phyloP scores from a whole-genome alignment of 2,888 invertebrate species.

The Hirtodrosophila alboralis region DNA sequence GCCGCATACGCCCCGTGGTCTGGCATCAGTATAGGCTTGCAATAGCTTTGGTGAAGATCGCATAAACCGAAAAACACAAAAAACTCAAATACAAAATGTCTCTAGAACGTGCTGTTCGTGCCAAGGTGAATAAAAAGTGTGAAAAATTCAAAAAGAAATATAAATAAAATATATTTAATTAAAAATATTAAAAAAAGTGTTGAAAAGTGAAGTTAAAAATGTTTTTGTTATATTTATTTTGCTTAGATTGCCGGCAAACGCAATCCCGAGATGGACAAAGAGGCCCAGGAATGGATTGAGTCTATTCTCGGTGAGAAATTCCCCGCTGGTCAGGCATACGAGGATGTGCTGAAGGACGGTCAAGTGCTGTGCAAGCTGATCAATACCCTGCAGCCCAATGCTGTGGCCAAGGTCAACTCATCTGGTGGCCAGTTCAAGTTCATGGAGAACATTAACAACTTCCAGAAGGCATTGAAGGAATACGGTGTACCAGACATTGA shows the following conservation, averaged over 20 bases:
- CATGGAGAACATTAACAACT: conserved; percentile 99
- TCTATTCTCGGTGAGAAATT: conserved; percentile 93
- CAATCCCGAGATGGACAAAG: conserved; percentile 91
- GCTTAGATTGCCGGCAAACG: conserved; percentile 92
- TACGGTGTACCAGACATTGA: conserved; percentile 96
- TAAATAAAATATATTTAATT: conserved; percentile 4
- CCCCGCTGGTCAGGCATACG: conserved; percentile 91
- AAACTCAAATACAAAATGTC: conserved; percentile 88
- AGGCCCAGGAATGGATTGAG: conserved; percentile 97
- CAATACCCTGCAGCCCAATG: conserved; percentile 96
- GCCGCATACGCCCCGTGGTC: conserved; percentile 72
- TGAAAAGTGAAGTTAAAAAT: neutral
- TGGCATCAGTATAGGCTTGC: conserved; percentile 82
- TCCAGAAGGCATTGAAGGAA: conserved; percentile 93
- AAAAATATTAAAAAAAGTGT: conserved; percentile 27
- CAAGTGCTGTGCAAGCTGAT: conserved; percentile 96
- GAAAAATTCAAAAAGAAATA: conserved; percentile 6
- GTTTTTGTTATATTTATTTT: conserved; percentile 27
- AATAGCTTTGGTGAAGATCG: conserved; percentile 79
- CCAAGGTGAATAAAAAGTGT: conserved; percentile 88
- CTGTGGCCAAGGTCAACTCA: conserved; percentile 95
- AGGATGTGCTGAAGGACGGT: conserved; percentile 96
- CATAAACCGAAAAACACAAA: conserved; percentile 48
- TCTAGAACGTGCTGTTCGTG: conserved; percentile 95
- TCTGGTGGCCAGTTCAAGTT: conserved; percentile 99